Conservation (phyloP, 2,797 vertebrate genomes). For the Notolabrus celidotus region DNA sequence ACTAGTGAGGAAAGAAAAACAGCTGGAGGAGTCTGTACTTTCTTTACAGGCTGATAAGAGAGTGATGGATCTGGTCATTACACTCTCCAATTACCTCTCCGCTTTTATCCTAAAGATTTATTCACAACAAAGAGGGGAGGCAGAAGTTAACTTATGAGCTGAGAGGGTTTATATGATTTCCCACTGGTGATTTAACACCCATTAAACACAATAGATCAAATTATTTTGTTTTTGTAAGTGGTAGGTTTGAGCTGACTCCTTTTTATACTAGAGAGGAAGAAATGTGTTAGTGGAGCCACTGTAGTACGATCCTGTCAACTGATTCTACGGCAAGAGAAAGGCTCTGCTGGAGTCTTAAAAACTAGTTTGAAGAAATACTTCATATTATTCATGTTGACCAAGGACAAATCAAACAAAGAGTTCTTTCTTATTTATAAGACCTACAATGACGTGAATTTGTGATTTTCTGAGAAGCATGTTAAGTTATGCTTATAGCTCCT, state of each 20-base stretch:
- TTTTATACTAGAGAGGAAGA: neutral
- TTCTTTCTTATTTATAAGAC: neutral
- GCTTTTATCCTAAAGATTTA: slow-evolving; percentile 73
- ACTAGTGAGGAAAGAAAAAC: slow-evolving; percentile 31
- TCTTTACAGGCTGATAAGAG: slow-evolving; percentile 63
- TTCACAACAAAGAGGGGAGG: slow-evolving; percentile 62
- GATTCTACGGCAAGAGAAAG: neutral
- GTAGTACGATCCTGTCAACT: neutral
- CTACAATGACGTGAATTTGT: too few relatives aligned
- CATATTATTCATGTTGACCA: neutral
- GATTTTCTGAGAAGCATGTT: too few relatives aligned
- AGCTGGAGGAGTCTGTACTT: slow-evolving; percentile 16
- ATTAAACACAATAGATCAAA: slow-evolving; percentile 15
- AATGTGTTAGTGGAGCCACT: neutral
- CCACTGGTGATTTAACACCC: slow-evolving; percentile 11
- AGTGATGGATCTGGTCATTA: slow-evolving; percentile 79
- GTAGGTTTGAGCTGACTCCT: neutral
- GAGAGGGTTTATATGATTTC: slow-evolving; percentile 27
- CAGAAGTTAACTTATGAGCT: slow-evolving; percentile 24
- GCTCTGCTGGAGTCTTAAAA: neutral
- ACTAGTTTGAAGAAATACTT: neutral
- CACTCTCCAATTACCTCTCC: slow-evolving; percentile 62
- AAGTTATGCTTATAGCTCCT: too few relatives aligned
- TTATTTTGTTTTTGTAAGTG: neutral
- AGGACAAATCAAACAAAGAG: neutral